Conservation (phyloP, 2,113 vertebrate genomes). For the Silurus glanis region DNA sequence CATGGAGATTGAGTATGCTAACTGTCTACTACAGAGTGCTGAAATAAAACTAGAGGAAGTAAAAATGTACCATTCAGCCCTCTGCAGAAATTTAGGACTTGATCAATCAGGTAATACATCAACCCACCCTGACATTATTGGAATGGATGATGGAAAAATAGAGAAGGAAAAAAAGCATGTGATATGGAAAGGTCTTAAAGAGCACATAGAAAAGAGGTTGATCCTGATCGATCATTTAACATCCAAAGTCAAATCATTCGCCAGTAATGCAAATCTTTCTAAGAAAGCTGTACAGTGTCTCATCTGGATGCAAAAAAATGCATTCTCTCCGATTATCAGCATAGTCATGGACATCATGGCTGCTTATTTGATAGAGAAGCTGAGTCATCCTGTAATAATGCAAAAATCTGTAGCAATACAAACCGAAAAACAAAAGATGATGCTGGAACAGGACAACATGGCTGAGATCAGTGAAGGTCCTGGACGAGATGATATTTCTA, state of each 20-base stretch:
- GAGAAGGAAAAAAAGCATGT: background rate
- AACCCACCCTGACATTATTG: background rate
- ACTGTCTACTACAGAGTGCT: constrained; percentile 13
- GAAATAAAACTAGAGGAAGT: constrained; percentile 56
- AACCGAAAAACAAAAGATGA: background rate
- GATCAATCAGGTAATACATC: constrained; percentile 30
- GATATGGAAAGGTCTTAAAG: constrained; percentile 35
- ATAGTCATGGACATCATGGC: constrained; percentile 57
- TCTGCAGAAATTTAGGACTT: background rate
- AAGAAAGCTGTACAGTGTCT: constrained; percentile 22
- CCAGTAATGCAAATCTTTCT: constrained; percentile 35
- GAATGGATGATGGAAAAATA: background rate
- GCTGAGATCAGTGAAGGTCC: background rate
- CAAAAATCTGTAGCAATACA: background rate
- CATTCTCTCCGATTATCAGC: constrained; percentile 32
- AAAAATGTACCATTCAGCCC: constrained; percentile 52
- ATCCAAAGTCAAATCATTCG: constrained; percentile 33
- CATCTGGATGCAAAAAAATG: constrained; percentile 17
- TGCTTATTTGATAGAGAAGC: constrained; percentile 41
- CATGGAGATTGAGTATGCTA: constrained; percentile 22
- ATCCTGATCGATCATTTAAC: constrained; percentile 49
- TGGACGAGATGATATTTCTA: background rate
- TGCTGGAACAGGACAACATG: background rate
- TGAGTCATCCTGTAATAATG: background rate
- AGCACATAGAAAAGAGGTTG: constrained; percentile 46